Evolutionary conservation across 1,140 invertebrate species (phyloP), one percentile per base, ranked within the genome.

Genomic region (Drosophila setifemur): DNA sequence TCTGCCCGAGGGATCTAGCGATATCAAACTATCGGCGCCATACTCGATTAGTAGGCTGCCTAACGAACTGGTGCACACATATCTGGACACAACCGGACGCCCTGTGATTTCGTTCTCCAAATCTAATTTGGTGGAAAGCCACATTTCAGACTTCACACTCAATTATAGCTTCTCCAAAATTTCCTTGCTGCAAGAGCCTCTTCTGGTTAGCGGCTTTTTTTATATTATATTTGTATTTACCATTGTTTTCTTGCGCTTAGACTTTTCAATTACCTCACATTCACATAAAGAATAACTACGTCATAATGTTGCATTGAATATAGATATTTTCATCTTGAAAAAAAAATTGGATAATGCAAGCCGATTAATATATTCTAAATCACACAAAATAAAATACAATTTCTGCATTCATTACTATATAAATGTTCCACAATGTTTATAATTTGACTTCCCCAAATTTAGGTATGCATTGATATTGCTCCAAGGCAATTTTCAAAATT

Each of bases 231-330:
- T 99, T 91, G 81, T 99, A 4, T 91, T 95, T 75, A 96, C 99
- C 28, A 98, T 99, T 85, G 92, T 99, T 71, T 98, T 98, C 92
- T 96, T 99, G 35, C 93, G 98, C 52, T 91, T 99, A 73, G 98
- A 99, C 91, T 99, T 99, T 91, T 97, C 97, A 43, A 97, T 99
- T 67, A 91, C 92, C 63, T 69, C 72, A 19, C 86, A 93, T 74
- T 91, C 91, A 58, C 92, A 89, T 58, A 91, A 91, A 44, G 90
- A 91, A 42, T 92, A 92, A 71, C 21, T 43, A 43, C 23, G 25
- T 14, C 19, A 25, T 7, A 16, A 16, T 2, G 0, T 40, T 63
- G 14, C 21, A 8, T 39, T 44, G 7, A 35, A 39, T 6, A 28
- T 57, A 60, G n/a, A 31, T 31, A 12, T 33, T 61, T 52, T 43